These are phyloP conservation scores for Drosophila flavopinicola DNA, from an alignment of 2,888 invertebrate genomes.

Conservation along the genomic window DNA sequence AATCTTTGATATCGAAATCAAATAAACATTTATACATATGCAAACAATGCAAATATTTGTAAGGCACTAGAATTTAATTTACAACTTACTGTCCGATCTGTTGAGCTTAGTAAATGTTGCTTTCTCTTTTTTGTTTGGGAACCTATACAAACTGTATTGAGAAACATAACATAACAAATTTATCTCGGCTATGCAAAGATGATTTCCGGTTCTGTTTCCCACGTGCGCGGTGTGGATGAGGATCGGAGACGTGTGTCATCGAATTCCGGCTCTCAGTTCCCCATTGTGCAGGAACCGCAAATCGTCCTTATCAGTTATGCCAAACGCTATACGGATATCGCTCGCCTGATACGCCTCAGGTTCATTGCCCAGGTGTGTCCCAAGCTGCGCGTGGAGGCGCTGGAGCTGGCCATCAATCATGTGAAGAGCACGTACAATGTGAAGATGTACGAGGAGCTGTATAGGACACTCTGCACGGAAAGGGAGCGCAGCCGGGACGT, in stretches of 20 bases:
- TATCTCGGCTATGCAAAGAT: constrained; percentile 8
- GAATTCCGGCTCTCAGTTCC: constrained; percentile 5
- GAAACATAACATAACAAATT: constrained; percentile 1
- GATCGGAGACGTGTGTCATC: not conserved
- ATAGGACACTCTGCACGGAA: constrained; percentile 40
- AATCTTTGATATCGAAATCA: too few relatives aligned
- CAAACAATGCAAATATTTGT: too few relatives aligned
- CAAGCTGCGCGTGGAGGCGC: constrained; percentile 50
- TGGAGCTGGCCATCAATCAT: constrained; percentile 57
- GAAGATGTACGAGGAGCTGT: constrained; percentile 59
- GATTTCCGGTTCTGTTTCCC: constrained; percentile 37
- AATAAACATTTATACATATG: too few relatives aligned
- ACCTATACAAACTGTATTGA: not conserved
- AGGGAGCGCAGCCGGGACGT: constrained; percentile 13
- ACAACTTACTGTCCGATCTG: too few relatives aligned
- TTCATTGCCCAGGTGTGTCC: constrained; percentile 69
- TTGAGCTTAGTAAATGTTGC: not conserved
- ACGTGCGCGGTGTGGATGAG: constrained; percentile 2
- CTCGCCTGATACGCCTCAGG: constrained; percentile 50
- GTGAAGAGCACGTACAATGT: constrained; percentile 66
- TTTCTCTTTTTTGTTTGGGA: not conserved
- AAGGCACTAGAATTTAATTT: too few relatives aligned
- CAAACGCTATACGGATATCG: constrained; percentile 50
- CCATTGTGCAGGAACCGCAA: constrained; percentile 29
- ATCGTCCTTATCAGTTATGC: constrained; percentile 53